Evolutionary conservation across 2,888 invertebrate species (phyloP).

Genomic region (Cantharis flavilabris): DNA sequence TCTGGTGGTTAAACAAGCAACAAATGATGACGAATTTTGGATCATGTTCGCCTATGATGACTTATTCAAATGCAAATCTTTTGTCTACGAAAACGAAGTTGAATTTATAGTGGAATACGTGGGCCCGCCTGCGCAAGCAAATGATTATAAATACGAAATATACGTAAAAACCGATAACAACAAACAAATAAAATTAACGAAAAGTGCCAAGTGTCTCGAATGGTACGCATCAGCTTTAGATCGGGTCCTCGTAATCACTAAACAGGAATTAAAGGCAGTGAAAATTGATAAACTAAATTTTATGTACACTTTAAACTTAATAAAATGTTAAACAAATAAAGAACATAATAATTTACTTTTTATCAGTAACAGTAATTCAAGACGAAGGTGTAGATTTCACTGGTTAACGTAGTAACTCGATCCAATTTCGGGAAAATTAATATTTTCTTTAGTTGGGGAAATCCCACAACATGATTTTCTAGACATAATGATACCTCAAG

Average conservation of each 20-base stretch:
- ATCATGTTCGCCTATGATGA: constrained; percentile 39
- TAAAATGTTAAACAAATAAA: not conserved
- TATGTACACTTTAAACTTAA: constrained; percentile 9
- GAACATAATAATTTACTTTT: not conserved
- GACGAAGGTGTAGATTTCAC: not conserved
- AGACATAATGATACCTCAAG: no score
- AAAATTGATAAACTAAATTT: constrained; percentile 11
- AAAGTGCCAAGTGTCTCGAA: constrained; percentile 29
- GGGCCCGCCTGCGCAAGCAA: constrained; percentile 39
- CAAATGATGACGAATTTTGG: constrained; percentile 37
- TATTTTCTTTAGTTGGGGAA: no score
- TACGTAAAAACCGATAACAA: constrained; percentile 9
- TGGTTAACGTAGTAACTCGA: no score
- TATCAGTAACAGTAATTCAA: no score
- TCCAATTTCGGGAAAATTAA: not conserved
- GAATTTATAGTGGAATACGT: constrained; percentile 43
- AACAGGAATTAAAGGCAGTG: constrained; percentile 9
- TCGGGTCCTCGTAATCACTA: constrained; percentile 9
- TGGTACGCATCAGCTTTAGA: constrained; percentile 27
- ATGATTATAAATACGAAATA: constrained; percentile 39
- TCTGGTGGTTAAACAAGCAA: constrained; percentile 33
- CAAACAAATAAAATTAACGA: constrained; percentile 10
- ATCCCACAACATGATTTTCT: no score
- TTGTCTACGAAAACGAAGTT: constrained; percentile 39
- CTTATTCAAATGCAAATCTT: constrained; percentile 44